A percentile compares a stretch with the other conserved stretches of the same genome.
phyloP scores from a whole-genome alignment of 2,797 vertebrate genomes.

The Hafferia zeledoni region DNA sequence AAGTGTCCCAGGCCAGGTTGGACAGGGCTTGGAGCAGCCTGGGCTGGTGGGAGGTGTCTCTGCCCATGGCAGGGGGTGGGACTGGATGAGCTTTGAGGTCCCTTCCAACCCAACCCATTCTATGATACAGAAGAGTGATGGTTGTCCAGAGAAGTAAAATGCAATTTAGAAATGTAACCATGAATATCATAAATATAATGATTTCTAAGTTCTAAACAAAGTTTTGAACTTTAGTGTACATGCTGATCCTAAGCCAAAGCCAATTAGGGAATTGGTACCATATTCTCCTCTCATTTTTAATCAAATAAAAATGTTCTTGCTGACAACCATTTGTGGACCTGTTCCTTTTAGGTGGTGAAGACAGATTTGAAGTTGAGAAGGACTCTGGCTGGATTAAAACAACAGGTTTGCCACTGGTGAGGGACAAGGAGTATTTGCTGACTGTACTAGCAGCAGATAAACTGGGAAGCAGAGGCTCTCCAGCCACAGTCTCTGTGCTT shows the following conservation, averaged over 20 bases:
- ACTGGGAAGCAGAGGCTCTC: constrained; percentile 81
- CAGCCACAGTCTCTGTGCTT: constrained; percentile 82
- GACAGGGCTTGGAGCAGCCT: background rate
- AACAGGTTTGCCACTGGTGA: constrained; percentile 83
- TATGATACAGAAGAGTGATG: background rate
- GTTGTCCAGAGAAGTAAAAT: background rate
- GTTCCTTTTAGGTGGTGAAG: constrained; percentile 81
- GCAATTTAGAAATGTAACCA: background rate
- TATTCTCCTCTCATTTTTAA: background rate
- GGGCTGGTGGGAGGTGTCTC: accelerated
- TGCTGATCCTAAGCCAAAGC: background rate
- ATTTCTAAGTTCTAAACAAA: background rate
- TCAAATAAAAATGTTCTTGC: background rate
- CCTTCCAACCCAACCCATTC: background rate
- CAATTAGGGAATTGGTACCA: accelerated
- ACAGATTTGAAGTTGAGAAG: constrained; percentile 86
- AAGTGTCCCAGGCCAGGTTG: background rate
- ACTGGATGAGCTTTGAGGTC: background rate
- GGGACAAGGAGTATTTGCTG: constrained; percentile 84
- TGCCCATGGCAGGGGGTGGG: background rate
- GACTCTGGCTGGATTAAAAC: constrained; percentile 85
- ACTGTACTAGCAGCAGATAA: constrained; percentile 84
- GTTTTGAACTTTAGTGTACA: background rate
- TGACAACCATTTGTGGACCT: background rate
- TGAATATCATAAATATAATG: background rate